Percentiles rank a stretch among this genome's conserved stretches.
These are phyloP conservation scores for Enteromius trimaculatus DNA, from an alignment of 2,797 vertebrate species.

Conservation along the genomic window DNA sequence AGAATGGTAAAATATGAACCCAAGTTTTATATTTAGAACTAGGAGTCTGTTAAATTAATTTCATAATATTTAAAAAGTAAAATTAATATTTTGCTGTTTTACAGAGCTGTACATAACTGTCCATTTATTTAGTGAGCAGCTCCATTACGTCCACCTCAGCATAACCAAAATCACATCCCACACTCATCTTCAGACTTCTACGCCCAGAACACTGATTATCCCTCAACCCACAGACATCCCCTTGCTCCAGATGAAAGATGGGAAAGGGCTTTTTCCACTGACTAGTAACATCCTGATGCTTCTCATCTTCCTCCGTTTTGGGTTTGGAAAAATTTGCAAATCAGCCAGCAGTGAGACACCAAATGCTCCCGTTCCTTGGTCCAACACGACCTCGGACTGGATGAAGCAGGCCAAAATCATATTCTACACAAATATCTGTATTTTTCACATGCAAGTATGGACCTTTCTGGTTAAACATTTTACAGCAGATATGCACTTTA, in stretches of 20 bases:
- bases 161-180: constrained; percentile 6
- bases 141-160: background rate
- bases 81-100: background rate
- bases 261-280: constrained; percentile 13
- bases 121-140: background rate
- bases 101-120: background rate
- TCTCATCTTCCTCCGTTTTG: constrained; percentile 34
- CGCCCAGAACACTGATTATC: background rate
- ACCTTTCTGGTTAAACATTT: constrained; percentile 12
- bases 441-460: background rate
- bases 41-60: background rate
- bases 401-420: background rate
- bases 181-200: constrained; percentile 24
- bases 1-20: background rate
- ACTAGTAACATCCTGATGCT: constrained; percentile 18
- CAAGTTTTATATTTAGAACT: background rate
- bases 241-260: constrained; percentile 18
- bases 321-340: constrained; percentile 12
- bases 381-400: background rate
- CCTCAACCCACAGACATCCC: constrained; percentile 21
- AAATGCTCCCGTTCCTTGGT: constrained; percentile 9
- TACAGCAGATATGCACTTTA: background rate
- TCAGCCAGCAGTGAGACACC: constrained; percentile 25
- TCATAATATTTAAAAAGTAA: background rate
- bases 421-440: background rate